These are phyloP conservation scores for Capitulum mitella DNA, from an alignment of 2,888 invertebrate species.

Conservation along the genomic window DNA sequence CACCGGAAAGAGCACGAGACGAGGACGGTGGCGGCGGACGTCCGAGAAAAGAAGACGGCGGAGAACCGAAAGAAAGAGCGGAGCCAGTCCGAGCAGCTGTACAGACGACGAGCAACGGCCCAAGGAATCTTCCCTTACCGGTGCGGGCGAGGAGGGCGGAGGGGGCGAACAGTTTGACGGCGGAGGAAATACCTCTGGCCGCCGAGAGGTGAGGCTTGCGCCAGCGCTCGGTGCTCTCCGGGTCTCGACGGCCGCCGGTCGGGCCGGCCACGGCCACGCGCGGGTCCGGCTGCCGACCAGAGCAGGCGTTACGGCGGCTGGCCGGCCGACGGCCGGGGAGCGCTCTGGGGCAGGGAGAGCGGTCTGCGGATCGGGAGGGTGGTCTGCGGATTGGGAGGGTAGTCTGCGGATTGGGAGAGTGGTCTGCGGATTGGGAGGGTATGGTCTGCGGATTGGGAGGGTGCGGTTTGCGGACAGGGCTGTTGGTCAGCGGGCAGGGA, in stretches of 20 bases:
- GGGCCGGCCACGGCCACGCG: not conserved
- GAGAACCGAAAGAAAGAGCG: not conserved
- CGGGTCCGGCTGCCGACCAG: constrained; percentile 5
- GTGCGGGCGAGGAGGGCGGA: constrained; percentile 16
- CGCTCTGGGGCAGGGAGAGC: too few relatives aligned
- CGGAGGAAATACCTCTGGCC: constrained; percentile 18
- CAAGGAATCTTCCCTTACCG: constrained; percentile 12
- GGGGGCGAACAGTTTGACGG: constrained; percentile 18
- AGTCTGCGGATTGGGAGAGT: too few relatives aligned
- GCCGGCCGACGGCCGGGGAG: too few relatives aligned
- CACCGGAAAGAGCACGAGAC: not conserved
- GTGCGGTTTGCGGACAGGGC: too few relatives aligned
- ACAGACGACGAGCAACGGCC: not conserved
- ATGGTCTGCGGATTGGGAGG: too few relatives aligned
- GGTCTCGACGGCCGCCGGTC: not conserved
- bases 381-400: too few relatives aligned
- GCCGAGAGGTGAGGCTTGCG: constrained; percentile 1
- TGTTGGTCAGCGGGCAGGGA: too few relatives aligned
- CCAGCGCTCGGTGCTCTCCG: not conserved
- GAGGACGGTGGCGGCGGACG: too few relatives aligned
- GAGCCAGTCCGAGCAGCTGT: not conserved
- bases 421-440: too few relatives aligned
- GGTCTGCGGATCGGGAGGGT: too few relatives aligned
- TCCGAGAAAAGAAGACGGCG: not conserved
- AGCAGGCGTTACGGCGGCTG: not conserved